Percentiles rank a stretch among this genome's conserved stretches.
These are phyloP conservation scores for Psophia crepitans DNA, from an alignment of 2,113 vertebrate genomes.

Conservation along the genomic window DNA sequence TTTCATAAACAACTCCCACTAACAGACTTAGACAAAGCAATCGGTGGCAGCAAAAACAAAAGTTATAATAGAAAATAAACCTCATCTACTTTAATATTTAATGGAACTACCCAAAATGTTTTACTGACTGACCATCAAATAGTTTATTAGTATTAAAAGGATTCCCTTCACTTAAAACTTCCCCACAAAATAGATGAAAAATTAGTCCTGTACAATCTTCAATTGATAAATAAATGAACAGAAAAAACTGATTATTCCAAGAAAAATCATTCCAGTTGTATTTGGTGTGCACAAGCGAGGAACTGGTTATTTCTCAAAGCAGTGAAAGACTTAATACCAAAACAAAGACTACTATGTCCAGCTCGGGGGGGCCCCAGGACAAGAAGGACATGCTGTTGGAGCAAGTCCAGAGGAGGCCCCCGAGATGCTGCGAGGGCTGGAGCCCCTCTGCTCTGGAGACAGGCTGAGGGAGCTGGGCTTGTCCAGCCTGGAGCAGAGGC, in stretches of 20 bases:
- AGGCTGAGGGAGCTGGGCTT: too few species aligned
- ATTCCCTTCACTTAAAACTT: not conserved
- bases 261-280: not conserved
- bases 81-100: not conserved
- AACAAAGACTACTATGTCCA: not conserved
- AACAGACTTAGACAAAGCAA: not conserved
- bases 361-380: too few species aligned
- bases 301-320: not conserved
- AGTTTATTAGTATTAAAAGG: not conserved
- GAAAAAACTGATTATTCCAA: not conserved
- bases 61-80: not conserved
- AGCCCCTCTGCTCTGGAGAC: too few species aligned
- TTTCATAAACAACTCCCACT: not conserved
- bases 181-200: not conserved
- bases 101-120: not conserved
- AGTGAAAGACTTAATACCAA: not conserved
- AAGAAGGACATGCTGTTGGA: too few species aligned
- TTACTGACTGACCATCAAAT: not conserved
- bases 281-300: accelerated
- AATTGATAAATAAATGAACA: not conserved
- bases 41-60: not conserved
- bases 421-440: too few species aligned
- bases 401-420: too few species aligned
- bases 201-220: not conserved
- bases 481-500: too few species aligned